phyloP scores from a whole-genome alignment of 2,113 vertebrate species.

The Chloebia gouldiae region DNA sequence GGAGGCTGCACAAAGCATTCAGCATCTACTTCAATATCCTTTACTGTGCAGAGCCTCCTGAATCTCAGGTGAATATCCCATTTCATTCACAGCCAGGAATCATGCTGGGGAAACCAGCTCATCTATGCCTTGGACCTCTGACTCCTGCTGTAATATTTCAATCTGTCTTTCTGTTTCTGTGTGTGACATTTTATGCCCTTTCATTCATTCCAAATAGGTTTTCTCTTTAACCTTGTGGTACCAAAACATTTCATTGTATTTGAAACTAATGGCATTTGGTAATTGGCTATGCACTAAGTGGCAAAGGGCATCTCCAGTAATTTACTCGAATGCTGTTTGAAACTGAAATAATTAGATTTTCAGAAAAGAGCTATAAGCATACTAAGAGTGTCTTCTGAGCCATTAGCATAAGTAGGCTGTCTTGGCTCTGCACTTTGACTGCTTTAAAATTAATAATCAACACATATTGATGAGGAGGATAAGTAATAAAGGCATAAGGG shows the following conservation, averaged over 20 bases:
- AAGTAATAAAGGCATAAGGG: background rate
- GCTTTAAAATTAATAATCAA: background rate
- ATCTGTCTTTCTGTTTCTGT: background rate
- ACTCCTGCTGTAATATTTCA: constrained; percentile 2
- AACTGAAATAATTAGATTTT: constrained; percentile 13
- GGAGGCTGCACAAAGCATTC: background rate
- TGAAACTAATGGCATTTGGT: constrained; percentile 9
- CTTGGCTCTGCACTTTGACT: background rate
- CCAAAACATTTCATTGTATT: constrained; percentile 18
- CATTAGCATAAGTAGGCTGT: background rate
- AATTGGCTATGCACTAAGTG: background rate
- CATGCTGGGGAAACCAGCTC: background rate
- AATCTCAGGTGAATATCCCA: background rate
- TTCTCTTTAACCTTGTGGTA: constrained; percentile 42
- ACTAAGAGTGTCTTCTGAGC: background rate
- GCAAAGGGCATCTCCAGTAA: constrained; percentile 10
- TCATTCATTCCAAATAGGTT: constrained; percentile 7
- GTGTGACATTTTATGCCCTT: constrained; percentile 35
- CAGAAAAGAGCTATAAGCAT: background rate
- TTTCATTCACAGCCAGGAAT: background rate
- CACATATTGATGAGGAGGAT: background rate
- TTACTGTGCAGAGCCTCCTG: background rate
- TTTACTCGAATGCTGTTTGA: background rate
- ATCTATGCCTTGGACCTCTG: background rate
- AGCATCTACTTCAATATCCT: background rate